phyloP scores from a whole-genome alignment of 2,797 vertebrate species.

The Etheostoma nigrum region DNA sequence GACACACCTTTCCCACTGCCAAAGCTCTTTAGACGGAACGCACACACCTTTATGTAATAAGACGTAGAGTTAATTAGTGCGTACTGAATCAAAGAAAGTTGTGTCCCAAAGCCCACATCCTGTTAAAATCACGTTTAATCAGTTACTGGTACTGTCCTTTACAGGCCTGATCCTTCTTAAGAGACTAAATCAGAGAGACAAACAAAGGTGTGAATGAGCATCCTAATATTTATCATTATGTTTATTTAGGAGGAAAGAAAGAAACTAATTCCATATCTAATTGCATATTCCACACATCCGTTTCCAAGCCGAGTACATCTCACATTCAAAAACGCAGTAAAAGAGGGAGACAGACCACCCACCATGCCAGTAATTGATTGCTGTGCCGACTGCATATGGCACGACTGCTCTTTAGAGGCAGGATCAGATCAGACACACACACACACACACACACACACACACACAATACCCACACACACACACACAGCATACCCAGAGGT shows the following conservation, averaged over 20 bases:
- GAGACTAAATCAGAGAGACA: slow-evolving; percentile 1
- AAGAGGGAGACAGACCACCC: slow-evolving; percentile 50
- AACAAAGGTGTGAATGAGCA: slow-evolving; percentile 1
- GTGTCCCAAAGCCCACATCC: no score
- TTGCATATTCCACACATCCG: background rate
- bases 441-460: slow-evolving; percentile 2
- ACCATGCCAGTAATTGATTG: slow-evolving; percentile 57
- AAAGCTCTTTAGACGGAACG: no score
- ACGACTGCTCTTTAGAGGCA: slow-evolving; percentile 52
- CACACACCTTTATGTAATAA: no score
- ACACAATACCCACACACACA: background rate
- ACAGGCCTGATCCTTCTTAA: background rate
- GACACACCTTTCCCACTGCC: no score
- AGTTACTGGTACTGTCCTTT: no score
- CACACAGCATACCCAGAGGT: slow-evolving; percentile 44
- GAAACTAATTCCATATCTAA: slow-evolving; percentile 12
- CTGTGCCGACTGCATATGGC: slow-evolving; percentile 61
- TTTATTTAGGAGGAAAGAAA: slow-evolving; percentile 5
- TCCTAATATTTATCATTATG: background rate
- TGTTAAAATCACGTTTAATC: background rate
- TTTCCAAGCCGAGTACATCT: background rate
- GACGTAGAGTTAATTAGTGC: no score
- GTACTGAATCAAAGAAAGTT: no score
- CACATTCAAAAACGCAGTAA: slow-evolving; percentile 5
- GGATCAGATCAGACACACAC: slow-evolving; percentile 41